Percentiles rank a stretch among this genome's conserved stretches.
Conservation (phyloP, 2,113 vertebrate species). For the Theristicus caerulescens region DNA sequence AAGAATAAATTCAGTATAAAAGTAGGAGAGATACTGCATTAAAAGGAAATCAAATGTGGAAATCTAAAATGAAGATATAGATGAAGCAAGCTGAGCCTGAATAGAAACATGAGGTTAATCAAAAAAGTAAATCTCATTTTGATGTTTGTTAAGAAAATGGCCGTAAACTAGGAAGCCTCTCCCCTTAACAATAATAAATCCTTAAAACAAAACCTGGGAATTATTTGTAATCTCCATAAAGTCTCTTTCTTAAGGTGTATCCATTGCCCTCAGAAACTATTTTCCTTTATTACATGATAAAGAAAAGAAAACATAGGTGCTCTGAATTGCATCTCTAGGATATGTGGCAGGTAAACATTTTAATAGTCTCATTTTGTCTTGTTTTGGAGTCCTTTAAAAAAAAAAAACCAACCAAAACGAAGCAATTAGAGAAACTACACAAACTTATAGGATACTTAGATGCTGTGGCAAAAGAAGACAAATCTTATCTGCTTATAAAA, state of each 20-base stretch:
- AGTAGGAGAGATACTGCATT: neutral
- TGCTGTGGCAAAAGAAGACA: neutral
- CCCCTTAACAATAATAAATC: neutral
- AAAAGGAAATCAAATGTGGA: neutral
- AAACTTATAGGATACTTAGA: neutral
- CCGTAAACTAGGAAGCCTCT: neutral
- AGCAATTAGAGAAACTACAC: neutral
- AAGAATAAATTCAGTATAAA: neutral
- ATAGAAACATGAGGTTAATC: neutral
- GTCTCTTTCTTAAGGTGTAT: neutral
- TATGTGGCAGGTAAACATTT: neutral
- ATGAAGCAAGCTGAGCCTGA: neutral
- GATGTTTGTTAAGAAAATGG: neutral
- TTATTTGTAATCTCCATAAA: neutral
- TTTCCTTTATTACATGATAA: neutral
- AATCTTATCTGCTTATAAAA: neutral
- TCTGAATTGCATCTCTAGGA: neutral
- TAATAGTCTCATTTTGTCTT: neutral
- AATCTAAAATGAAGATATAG: neutral
- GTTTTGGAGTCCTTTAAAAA: neutral
- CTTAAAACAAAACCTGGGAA: neutral
- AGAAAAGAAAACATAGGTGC: neutral
- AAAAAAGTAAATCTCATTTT: neutral
- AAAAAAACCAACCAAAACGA: neutral
- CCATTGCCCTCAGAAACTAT: neutral